These are phyloP conservation scores for Tipula helvola DNA, from an alignment of 2,888 invertebrate species.

Conservation along the genomic window DNA sequence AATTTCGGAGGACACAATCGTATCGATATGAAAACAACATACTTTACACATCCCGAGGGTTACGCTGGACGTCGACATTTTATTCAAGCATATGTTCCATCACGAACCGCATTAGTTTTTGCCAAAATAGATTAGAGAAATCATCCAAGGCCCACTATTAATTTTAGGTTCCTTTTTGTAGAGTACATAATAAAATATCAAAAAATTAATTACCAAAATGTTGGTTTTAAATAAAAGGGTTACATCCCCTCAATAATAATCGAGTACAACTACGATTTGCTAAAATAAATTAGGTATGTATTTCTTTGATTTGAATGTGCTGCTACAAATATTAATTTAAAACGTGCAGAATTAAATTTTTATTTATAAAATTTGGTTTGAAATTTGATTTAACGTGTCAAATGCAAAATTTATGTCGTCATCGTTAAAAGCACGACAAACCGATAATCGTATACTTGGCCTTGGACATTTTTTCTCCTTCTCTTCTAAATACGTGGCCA, in stretches of 20 bases:
- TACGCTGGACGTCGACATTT: slow-evolving; percentile 55
- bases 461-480: slow-evolving; percentile 51
- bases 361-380: slow-evolving; percentile 26
- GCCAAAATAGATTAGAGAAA: slow-evolving; percentile 30
- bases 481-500: slow-evolving; percentile 54
- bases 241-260: neutral
- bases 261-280: neutral
- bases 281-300: neutral
- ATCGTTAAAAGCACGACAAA: slow-evolving; percentile 49
- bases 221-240: slow-evolving; percentile 5
- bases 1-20: slow-evolving; percentile 69
- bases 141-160: neutral
- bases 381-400: slow-evolving; percentile 33
- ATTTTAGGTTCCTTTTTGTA: neutral
- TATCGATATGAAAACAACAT: slow-evolving; percentile 49
- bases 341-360: neutral
- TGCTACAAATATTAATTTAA: neutral
- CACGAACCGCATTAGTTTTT: slow-evolving; percentile 56
- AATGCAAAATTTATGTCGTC: slow-evolving; percentile 44
- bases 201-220: neutral
- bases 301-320: neutral
- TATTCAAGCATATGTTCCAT: slow-evolving; percentile 57
- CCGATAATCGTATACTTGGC: slow-evolving; percentile 60
- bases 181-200: neutral
- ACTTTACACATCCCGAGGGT: slow-evolving; percentile 52